Percentiles rank a stretch among this genome's conserved stretches.
These are phyloP conservation scores for Pantherophis alleghaniensis DNA, from an alignment of 2,797 vertebrate species.

Conservation along the genomic window DNA sequence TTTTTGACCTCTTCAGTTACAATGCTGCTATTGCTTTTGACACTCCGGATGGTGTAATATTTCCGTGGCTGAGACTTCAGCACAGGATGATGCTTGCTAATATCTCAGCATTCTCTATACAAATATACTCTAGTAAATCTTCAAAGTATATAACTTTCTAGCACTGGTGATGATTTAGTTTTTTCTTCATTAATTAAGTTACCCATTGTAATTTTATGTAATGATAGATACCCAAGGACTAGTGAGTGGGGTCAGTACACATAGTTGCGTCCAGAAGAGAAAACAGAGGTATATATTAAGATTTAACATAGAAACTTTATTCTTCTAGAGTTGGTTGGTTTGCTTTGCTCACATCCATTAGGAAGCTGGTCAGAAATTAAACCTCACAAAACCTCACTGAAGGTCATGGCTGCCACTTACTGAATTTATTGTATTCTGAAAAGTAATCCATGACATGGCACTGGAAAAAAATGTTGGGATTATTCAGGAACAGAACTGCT, in stretches of 20 bases:
- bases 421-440: neutral
- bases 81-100: neutral
- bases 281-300: neutral
- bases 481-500: neutral
- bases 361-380: neutral
- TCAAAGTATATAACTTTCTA: neutral
- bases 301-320: neutral
- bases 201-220: neutral
- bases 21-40: neutral
- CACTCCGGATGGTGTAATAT: neutral
- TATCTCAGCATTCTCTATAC: neutral
- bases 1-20: slow-evolving; percentile 28
- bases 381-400: neutral
- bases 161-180: neutral
- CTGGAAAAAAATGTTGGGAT: neutral
- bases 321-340: neutral
- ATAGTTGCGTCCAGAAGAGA: neutral
- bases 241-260: neutral
- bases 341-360: neutral
- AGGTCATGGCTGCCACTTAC: neutral
- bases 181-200: neutral
- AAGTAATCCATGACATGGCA: neutral
- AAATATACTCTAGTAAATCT: neutral
- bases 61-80: neutral
- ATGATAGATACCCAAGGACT: neutral